These are phyloP conservation scores for Emydoidea blandingii DNA, from an alignment of 2,797 vertebrate genomes.

Conservation along the genomic window DNA sequence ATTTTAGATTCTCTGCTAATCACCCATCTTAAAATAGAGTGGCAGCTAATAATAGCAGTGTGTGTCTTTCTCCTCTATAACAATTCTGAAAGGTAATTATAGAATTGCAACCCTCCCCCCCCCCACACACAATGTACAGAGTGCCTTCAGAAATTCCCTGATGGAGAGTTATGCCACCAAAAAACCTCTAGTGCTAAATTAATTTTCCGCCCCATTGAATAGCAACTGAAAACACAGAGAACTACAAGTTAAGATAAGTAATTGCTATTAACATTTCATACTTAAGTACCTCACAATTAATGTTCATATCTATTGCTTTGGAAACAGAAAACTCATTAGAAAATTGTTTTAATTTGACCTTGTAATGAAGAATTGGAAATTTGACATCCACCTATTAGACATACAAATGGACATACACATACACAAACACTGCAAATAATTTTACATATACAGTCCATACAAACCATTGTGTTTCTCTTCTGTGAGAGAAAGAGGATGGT, in stretches of 20 bases:
- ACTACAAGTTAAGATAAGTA: conserved; percentile 54
- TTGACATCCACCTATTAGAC: not conserved
- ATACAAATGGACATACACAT: not conserved
- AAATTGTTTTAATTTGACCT: not conserved
- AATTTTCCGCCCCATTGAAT: conserved; percentile 54
- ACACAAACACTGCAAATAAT: not conserved
- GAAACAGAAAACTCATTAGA: not conserved
- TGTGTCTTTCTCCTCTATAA: conserved; percentile 52
- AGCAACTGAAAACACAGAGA: conserved; percentile 17
- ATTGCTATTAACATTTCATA: conserved; percentile 17
- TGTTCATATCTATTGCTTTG: conserved; percentile 53
- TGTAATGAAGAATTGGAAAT: conserved; percentile 9
- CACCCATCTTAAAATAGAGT: conserved; percentile 61
- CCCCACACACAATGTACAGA: not conserved
- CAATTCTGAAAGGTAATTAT: conserved; percentile 62
- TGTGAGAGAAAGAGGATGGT: not conserved
- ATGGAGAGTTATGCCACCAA: conserved; percentile 29
- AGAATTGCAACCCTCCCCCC: not conserved
- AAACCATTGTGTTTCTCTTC: not conserved
- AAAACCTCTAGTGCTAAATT: conserved; percentile 28
- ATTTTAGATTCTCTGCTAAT: conserved; percentile 68
- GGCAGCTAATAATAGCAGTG: conserved; percentile 32
- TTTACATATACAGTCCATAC: not conserved
- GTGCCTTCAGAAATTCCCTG: conserved; percentile 41
- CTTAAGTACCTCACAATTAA: conserved; percentile 27